A percentile compares a stretch with the other conserved stretches of the same genome.
These are phyloP conservation scores for Accipiter cooperii DNA, from an alignment of 2,113 vertebrate species.

Conservation along the genomic window DNA sequence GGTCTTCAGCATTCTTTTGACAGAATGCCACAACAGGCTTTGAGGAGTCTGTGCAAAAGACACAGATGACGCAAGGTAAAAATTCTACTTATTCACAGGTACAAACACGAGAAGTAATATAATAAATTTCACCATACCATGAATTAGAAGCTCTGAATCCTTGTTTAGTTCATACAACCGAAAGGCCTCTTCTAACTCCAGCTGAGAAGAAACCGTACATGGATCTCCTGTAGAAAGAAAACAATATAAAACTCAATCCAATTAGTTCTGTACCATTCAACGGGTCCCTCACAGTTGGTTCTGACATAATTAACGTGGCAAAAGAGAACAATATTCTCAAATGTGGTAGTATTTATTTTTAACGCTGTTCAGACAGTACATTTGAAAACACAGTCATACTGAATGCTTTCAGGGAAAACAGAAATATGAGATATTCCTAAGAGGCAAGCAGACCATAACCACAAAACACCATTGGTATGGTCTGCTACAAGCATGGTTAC, in stretches of 20 bases:
- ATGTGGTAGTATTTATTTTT: not conserved
- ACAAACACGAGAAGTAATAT: not conserved
- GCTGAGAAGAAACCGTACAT: conserved; percentile 95
- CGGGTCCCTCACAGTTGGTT: not conserved
- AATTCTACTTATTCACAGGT: not conserved
- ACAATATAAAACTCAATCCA: not conserved
- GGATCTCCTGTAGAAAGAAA: conserved; percentile 85
- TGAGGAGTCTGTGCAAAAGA: not conserved
- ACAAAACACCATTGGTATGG: not conserved
- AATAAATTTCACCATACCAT: conserved; percentile 73
- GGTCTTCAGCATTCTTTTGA: not conserved
- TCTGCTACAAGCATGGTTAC: not conserved
- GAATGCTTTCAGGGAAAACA: not conserved
- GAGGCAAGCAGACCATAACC: not conserved
- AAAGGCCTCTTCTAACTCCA: conserved; percentile 97
- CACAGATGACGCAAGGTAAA: not conserved
- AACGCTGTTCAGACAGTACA: not conserved
- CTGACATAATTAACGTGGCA: not conserved
- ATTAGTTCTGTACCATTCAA: not conserved
- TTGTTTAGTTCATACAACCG: conserved; percentile 97
- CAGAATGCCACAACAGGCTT: not conserved
- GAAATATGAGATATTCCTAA: not conserved
- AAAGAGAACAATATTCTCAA: not conserved
- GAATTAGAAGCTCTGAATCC: conserved; percentile 97
- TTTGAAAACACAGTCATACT: not conserved